Conservation (phyloP, 2,888 invertebrate genomes). For the Pyralis farinalis region DNA sequence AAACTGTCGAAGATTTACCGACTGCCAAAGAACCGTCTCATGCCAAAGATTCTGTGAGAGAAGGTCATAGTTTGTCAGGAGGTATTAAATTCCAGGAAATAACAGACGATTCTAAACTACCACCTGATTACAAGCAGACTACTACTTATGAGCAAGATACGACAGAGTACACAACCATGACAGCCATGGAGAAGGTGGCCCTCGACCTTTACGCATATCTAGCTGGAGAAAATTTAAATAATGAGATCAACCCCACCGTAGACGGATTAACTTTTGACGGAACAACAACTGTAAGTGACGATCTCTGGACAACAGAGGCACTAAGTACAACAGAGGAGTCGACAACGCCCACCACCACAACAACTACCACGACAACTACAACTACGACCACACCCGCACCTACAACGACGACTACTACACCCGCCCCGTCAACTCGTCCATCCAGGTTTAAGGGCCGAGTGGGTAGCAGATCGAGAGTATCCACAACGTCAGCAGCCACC, state of each 20-base stretch:
- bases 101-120: constrained; percentile 63
- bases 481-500: constrained; percentile 61
- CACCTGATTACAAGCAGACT: constrained; percentile 60
- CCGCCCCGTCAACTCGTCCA: constrained; percentile 60
- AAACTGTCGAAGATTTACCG: constrained; percentile 70
- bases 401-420: constrained; percentile 68
- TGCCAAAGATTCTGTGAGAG: constrained; percentile 52
- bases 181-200: constrained; percentile 90
- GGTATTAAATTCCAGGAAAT: constrained; percentile 63
- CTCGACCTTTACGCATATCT: constrained; percentile 91
- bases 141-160: constrained; percentile 67
- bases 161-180: constrained; percentile 84
- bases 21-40: constrained; percentile 46
- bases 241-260: constrained; percentile 69
- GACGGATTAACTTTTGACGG: constrained; percentile 56
- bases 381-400: constrained; percentile 75
- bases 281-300: constrained; percentile 57
- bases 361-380: constrained; percentile 80
- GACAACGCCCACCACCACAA: constrained; percentile 79
- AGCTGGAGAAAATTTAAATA: constrained; percentile 83
- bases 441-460: constrained; percentile 66
- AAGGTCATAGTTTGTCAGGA: constrained; percentile 64
- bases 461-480: constrained; percentile 65
- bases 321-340: constrained; percentile 68
- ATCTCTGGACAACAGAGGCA: constrained; percentile 66